phyloP scores from a whole-genome alignment of 2,797 vertebrate genomes.

The Pseudochirops cupreus region DNA sequence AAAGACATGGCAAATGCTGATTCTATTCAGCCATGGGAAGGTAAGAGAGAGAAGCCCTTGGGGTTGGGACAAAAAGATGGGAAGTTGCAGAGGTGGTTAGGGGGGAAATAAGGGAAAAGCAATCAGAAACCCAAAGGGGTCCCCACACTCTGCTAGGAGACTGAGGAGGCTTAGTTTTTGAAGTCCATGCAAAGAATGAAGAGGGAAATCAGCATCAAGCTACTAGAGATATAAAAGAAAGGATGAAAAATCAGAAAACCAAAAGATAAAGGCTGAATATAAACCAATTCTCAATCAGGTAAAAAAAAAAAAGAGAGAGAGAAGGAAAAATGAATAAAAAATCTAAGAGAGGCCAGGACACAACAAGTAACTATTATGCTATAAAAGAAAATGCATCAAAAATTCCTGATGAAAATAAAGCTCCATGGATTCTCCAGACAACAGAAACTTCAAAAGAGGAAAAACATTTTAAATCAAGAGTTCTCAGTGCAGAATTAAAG shows the following conservation, averaged over 20 bases:
- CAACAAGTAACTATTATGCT: background rate
- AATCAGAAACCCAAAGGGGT: background rate
- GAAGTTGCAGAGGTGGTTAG: background rate
- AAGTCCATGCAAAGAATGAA: background rate
- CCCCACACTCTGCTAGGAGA: background rate
- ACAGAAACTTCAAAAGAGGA: background rate
- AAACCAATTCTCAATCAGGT: background rate
- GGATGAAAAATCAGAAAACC: background rate
- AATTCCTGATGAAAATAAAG: background rate
- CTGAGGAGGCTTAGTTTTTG: background rate
- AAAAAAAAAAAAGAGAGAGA: background rate
- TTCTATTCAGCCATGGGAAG: background rate
- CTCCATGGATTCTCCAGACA: background rate
- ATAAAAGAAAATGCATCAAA: background rate
- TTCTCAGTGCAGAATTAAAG: background rate
- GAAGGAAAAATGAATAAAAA: background rate
- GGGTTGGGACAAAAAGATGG: background rate
- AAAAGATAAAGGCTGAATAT: background rate
- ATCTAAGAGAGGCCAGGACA: background rate
- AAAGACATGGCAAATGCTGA: background rate
- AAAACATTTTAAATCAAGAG: background rate
- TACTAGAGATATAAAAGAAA: background rate
- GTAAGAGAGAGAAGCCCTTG: background rate
- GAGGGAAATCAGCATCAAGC: background rate
- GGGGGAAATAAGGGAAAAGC: background rate